Base-by-base conservation (phyloP, 2,888 invertebrate genomes). In the Biston stratarius region DNA sequence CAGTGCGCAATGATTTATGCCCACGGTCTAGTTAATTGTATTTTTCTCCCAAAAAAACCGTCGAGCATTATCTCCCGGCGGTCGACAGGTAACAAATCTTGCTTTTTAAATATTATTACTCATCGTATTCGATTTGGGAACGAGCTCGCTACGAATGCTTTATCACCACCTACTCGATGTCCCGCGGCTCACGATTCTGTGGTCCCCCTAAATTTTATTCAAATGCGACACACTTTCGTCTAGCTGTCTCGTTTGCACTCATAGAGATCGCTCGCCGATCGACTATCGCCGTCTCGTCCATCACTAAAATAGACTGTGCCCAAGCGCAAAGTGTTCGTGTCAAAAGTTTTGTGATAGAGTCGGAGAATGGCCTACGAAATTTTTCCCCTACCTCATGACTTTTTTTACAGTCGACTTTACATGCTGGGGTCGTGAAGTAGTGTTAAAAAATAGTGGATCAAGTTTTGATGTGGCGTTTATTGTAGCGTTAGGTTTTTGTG, bases 91-190 rank as follows among this genome's bases (percentile, higher is more conserved):
- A 93, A 92, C 91, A 94, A 93, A 92, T 93, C 94, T 92, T 89
- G 87, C 89, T 91, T 93, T 92, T 92, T 91, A 91, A 92, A 93
- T 92, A 94, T 89, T 92, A 92, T 92, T 93, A 94, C 92, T 94
- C 94, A 94, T 92, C 94, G 94, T 83, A 89, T 91, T 91, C 90
- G 92, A 92, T 92, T 92, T 92, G 90, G 91, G 90, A 92, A 86
- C 90, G 88, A 85, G 87, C 89, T 86, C 86, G 86, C 91, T 91
- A 89, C 92, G 91, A 90, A 94, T 93, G 92, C 92, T 94, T 93
- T 93, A 94, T 92, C 92, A 92, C 94, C 94, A 94, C 94, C 94
- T 93, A 94, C 92, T 94, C 92, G 92, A 89, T 89, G 83, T 91
- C 93, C 93, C 92, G 92, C 87, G 84, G 92, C 80, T 92, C 89